Evolutionary conservation across 1,140 invertebrate species (phyloP).

Genomic region (Bombyx mandarina): DNA sequence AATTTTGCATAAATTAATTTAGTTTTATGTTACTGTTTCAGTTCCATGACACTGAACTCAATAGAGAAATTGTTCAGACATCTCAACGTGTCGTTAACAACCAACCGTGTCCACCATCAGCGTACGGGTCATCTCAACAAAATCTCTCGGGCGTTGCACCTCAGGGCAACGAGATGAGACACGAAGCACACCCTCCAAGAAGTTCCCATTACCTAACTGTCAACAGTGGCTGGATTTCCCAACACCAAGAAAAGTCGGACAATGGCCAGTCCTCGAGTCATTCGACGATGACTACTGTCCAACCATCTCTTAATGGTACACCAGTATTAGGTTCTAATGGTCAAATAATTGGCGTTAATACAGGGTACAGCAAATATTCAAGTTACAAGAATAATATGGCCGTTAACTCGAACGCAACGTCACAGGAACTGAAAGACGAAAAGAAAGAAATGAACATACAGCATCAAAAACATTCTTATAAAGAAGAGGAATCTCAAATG

Average conservation of each 20-base stretch:
- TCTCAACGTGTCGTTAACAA: constrained; percentile 25
- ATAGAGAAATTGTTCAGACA: constrained; percentile 35
- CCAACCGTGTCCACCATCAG: constrained; percentile 23
- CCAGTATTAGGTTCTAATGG: constrained; percentile 72
- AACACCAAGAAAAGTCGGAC: constrained; percentile 44
- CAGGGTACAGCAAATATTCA: constrained; percentile 44
- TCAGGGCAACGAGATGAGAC: constrained; percentile 43
- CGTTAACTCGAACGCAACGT: constrained; percentile 24
- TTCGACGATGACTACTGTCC: constrained; percentile 15
- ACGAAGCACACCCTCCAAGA: constrained; percentile 49
- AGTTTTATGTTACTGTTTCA: constrained; percentile 16
- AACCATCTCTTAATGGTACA: constrained; percentile 36
- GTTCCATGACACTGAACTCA: constrained; percentile 39
- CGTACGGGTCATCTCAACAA: constrained; percentile 27
- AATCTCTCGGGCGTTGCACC: constrained; percentile 27
- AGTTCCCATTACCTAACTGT: constrained; percentile 62
- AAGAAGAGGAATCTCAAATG: constrained; percentile 57
- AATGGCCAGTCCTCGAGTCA: constrained; percentile 29
- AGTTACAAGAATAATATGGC: constrained; percentile 38
- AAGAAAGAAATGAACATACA: constrained; percentile 36
- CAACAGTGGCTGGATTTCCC: constrained; percentile 60
- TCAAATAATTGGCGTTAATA: constrained; percentile 72
- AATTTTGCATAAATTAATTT: not conserved
- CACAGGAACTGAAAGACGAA: constrained; percentile 42
- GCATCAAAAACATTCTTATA: constrained; percentile 19